Evolutionary conservation across 2,113 vertebrate species (phyloP).

Genomic region (rabbit (Oryctolagus cuniculus)): DNA sequence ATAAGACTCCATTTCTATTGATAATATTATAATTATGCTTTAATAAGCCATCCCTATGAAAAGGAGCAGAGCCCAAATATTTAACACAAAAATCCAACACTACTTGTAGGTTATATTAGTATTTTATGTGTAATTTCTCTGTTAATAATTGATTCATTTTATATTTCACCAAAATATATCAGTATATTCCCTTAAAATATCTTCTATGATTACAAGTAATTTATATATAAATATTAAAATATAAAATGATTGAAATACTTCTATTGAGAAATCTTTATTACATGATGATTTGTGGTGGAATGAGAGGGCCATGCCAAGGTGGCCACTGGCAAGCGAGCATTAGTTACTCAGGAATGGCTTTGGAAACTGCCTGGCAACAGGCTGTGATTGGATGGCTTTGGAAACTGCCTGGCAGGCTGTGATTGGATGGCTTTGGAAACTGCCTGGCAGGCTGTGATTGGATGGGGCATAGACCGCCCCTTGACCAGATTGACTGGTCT

Average conservation of each 20-base stretch:
- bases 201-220: not conserved
- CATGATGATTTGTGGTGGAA: too few species aligned
- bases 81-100: conserved; percentile 65
- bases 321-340: too few species aligned
- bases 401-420: too few species aligned
- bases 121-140: conserved; percentile 52
- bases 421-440: too few species aligned
- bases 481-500: too few species aligned
- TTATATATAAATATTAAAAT: conserved; percentile 23
- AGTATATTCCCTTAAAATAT: not conserved
- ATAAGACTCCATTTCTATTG: conserved; percentile 53
- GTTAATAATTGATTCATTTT: conserved; percentile 44
- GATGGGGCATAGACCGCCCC: too few species aligned
- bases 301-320: too few species aligned
- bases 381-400: too few species aligned
- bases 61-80: conserved; percentile 58
- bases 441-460: too few species aligned
- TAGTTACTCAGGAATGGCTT: too few species aligned
- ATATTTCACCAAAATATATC: conserved; percentile 52
- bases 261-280: not conserved
- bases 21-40: conserved; percentile 74
- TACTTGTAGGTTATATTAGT: conserved; percentile 35
- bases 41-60: conserved; percentile 65
- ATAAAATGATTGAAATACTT: not conserved
- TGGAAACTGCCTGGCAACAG: too few species aligned